Evolutionary conservation across 2,113 vertebrate species (phyloP), one percentile per base, ranked within the genome.

Genomic region (Odobenus rosmarus): DNA sequence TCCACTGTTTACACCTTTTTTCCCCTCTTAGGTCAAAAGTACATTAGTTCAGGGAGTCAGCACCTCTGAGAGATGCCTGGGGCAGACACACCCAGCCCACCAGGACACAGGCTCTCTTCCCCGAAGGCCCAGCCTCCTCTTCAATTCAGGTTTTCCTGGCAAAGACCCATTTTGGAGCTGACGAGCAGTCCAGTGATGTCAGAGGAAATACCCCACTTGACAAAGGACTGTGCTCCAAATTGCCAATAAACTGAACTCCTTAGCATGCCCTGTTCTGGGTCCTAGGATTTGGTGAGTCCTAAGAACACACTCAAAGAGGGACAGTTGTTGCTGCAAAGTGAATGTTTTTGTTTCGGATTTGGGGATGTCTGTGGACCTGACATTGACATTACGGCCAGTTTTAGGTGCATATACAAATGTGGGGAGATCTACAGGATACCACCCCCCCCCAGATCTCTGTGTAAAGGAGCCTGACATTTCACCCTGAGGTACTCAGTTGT

Each of bases 141-240:
- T 97, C 82, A 4, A 81, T 97, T 98, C 98, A 98, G 97, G 96
- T 96, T 98, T 99, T 98, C 98, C 98, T 98, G 98, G 98, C 98
- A 97, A 95, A 94, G 89, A 93, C 96, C 97, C 93, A 91, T 93
- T 55, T 86, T 4, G 53, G 90, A 97, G 97, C 51, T 94, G 42
- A 53, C 84, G 84, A 98, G 96, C 96, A 95, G 95, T 61, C 61
- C 74, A 80, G 93, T 19, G 28, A 91, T 14, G 86, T 98, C 97
- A 96, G 96, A 42, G 95, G 93, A 95, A 97, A 95, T 95, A 84
- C 62, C 97, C 74, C 39, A 87, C 51, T 87, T 71, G 79, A 82
- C 55, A 95, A 89, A 96, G 57, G 67, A 62, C n/a, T 51, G 23
- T 26, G 26, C 26, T 67, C 28, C 19, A 10, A 33, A 42, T 21